Base-by-base conservation (phyloP, 2,797 vertebrate species). In the Coccyzus lansbergi region DNA sequence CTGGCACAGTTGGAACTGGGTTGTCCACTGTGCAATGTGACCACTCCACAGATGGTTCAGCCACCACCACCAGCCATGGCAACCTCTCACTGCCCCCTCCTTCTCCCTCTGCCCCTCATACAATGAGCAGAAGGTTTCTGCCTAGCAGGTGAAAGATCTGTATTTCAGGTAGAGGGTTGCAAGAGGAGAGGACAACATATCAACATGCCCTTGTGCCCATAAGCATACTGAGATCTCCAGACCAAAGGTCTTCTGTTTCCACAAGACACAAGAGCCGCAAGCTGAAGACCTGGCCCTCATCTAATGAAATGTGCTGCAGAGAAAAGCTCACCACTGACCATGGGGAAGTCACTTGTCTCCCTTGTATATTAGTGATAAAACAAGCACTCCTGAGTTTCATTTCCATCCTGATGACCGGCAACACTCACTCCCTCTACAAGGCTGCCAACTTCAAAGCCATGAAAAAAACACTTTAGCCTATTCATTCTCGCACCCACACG, bases 381-480 rank as follows among this genome's bases (percentile, higher is more conserved):
- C 25, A 93, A 92, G 76, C 26, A 24, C 60, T 77, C 36, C 38
- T 9, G 51, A 80, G 65, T 83, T 90, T 60, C 63, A 52, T 55
- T 90, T 88, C 58, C 49, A 80, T 83, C 40, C 59, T 86, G 79
- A 60, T 92, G 70, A 91, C 68, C 56, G 88, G 89, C 26, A 83
- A 82, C 80, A 64, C 44, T 48, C 79, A 80, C 68, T 26, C 49
- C 70, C 77, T 92, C 63, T 51, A 71, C 31, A 18, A 53, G 67
- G 48, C 81, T 94, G 68, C 83, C 88, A 83, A 46, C 88, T 94
- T 96, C 91, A 95, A 93, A 95, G 91, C 40, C 63, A 84, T 68
- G 62, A 76, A 69, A 70, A 70, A 95, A 76, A 82, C 82, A 92
- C 88, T 94, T 91, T 3, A 69, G 62, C 36, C 40, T 80, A 93